Conservation (phyloP, 2,797 vertebrate species). For the Enteromius viviparus region DNA sequence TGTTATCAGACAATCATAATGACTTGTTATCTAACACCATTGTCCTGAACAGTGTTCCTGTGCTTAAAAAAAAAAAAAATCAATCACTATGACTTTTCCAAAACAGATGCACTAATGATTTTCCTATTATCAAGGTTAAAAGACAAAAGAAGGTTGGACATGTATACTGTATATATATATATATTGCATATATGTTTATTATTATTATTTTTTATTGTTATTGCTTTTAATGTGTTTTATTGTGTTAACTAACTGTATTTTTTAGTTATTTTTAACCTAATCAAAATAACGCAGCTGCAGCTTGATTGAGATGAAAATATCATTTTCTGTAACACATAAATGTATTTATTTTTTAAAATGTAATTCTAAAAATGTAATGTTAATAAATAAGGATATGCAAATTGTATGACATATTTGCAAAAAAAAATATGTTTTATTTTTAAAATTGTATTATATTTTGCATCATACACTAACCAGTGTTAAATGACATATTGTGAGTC, state of each 20-base stretch:
- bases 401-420: neutral
- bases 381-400: neutral
- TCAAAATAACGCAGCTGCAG: no score
- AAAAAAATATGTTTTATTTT: neutral
- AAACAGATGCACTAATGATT: neutral
- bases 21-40: neutral
- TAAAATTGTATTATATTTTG: neutral
- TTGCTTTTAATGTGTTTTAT: no score
- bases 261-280: no score
- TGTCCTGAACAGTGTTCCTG: neutral
- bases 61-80: neutral
- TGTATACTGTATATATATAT: no score
- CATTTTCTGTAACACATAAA: no score
- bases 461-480: neutral
- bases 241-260: no score
- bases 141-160: neutral
- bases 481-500: neutral
- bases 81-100: neutral
- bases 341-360: no score
- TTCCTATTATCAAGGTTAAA: neutral
- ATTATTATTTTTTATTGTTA: no score
- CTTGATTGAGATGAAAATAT: no score
- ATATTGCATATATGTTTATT: neutral
- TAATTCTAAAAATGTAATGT: neutral
- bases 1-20: neutral